These are phyloP conservation scores for Mythimna loreyi DNA, from an alignment of 2,888 invertebrate species.

Conservation along the genomic window DNA sequence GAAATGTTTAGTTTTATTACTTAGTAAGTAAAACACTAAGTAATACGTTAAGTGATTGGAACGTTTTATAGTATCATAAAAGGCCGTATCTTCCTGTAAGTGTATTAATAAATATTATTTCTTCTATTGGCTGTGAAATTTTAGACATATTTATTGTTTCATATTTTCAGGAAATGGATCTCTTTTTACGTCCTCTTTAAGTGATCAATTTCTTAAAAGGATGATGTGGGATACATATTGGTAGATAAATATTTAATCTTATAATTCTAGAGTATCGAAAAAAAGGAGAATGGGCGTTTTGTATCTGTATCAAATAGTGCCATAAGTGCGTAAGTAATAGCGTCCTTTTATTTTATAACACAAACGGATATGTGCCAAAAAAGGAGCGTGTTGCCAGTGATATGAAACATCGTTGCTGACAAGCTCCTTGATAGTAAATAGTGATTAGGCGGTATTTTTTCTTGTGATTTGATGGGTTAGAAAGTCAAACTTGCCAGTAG, in stretches of 20 bases:
- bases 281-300: neutral
- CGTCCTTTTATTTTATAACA: too few species aligned
- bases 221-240: neutral
- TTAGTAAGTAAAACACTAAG: slow-evolving; percentile 31
- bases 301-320: too few species aligned
- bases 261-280: neutral
- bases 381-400: too few species aligned
- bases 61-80: slow-evolving; percentile 42
- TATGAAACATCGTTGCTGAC: too few species aligned
- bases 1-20: slow-evolving; percentile 49
- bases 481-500: too few species aligned
- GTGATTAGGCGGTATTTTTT: too few species aligned
- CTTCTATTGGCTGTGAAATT: slow-evolving; percentile 12
- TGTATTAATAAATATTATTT: slow-evolving; percentile 34
- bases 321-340: too few species aligned
- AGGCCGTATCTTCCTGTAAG: slow-evolving; percentile 9
- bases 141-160: slow-evolving; percentile 9
- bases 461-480: too few species aligned
- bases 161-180: slow-evolving; percentile 9
- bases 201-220: neutral
- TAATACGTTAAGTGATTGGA: slow-evolving; percentile 51
- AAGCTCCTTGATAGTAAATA: too few species aligned
- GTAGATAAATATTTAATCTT: neutral
- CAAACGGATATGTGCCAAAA: too few species aligned
- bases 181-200: neutral